phyloP scores from a whole-genome alignment of 2,113 vertebrate species.

The Megaleporinus macrocephalus region DNA sequence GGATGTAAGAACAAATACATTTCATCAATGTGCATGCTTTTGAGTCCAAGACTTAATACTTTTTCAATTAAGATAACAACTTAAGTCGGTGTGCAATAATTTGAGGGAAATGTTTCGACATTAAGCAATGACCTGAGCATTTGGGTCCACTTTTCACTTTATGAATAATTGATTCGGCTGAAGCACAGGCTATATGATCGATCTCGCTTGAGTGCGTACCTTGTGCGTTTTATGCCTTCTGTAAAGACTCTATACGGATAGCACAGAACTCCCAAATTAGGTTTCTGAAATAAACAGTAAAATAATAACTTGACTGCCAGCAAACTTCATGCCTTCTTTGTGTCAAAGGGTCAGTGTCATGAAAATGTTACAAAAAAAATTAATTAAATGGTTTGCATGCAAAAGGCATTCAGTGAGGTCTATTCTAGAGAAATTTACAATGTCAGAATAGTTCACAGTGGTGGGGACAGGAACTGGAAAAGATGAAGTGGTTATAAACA shows the following conservation, averaged over 20 bases:
- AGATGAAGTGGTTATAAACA: no score
- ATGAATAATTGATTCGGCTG: background rate
- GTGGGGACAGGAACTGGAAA: no score
- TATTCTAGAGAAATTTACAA: no score
- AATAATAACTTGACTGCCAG: background rate
- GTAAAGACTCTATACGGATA: background rate
- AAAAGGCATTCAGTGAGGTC: no score
- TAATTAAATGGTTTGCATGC: no score
- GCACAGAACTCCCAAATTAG: background rate
- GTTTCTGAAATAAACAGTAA: background rate
- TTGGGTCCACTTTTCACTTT: background rate
- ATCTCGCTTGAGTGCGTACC: background rate
- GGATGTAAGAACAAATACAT: slow-evolving; percentile 61
- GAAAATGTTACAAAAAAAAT: no score
- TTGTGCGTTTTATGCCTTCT: background rate
- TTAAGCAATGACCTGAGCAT: background rate
- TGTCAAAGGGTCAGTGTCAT: no score
- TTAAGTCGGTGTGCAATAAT: background rate
- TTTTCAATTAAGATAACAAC: background rate
- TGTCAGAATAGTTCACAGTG: no score
- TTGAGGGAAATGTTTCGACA: background rate
- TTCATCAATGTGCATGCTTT: slow-evolving; percentile 65
- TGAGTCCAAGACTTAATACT: slow-evolving; percentile 40
- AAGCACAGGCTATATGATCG: background rate
- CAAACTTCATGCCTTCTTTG: no score